These are phyloP conservation scores for Pseudonaja textilis DNA, from an alignment of 2,113 vertebrate species.

Conservation along the genomic window DNA sequence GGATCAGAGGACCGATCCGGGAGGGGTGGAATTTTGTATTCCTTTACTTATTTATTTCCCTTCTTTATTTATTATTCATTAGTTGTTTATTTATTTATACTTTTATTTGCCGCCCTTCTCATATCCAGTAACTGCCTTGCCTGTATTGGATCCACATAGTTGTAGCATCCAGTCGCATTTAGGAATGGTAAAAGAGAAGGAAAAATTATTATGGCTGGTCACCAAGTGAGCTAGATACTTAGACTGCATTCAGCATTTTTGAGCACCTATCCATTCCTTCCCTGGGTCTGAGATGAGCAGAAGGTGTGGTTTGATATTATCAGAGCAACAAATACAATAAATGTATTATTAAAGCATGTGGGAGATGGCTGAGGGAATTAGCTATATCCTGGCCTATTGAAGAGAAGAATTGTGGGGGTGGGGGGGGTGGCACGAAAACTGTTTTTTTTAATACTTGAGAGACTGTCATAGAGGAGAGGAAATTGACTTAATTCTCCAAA, in stretches of 20 bases:
- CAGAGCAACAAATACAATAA: background rate
- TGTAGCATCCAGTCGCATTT: background rate
- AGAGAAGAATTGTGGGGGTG: rapidly evolving
- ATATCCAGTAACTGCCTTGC: background rate
- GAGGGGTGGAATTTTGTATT: background rate
- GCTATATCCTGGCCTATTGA: background rate
- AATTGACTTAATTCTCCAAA: background rate
- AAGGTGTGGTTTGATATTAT: background rate
- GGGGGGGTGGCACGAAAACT: background rate
- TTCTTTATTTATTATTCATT: background rate
- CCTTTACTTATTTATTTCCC: background rate
- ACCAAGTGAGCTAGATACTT: no score
- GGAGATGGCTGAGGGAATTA: background rate
- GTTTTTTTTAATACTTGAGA: background rate
- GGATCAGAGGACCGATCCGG: background rate
- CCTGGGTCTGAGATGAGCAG: background rate
- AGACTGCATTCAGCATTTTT: background rate
- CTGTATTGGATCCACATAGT: background rate
- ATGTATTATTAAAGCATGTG: background rate
- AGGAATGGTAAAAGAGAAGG: background rate
- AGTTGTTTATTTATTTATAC: background rate
- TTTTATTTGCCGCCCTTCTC: no score
- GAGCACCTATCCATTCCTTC: background rate
- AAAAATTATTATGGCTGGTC: no score
- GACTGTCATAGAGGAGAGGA: background rate